Conservation (phyloP, 2,888 invertebrate species). For the Sphaerophoria rueppellii region DNA sequence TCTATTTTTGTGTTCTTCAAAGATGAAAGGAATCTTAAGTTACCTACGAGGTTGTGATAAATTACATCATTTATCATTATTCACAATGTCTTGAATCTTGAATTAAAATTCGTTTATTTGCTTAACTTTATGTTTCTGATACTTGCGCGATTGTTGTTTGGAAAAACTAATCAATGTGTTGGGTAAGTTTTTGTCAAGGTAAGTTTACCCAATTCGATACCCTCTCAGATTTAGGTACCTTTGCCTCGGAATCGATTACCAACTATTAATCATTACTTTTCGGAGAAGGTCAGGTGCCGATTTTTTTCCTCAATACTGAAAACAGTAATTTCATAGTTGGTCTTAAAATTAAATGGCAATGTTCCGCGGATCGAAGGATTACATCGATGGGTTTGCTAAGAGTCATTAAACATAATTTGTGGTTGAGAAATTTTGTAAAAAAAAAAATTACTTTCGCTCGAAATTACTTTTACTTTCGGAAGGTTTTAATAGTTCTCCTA, state of each 20-base stretch:
- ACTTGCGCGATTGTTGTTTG: constrained; percentile 1
- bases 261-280: constrained; percentile 19
- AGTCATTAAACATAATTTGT: no score
- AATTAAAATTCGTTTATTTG: not conserved
- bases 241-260: not conserved
- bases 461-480: no score
- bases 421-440: no score
- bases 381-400: no score
- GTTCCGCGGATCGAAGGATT: no score
- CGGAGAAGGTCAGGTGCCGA: not conserved
- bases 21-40: constrained; percentile 31
- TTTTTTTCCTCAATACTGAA: not conserved
- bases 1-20: not conserved
- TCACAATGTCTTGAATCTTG: constrained; percentile 13
- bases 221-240: not conserved
- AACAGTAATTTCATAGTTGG: constrained; percentile 1
- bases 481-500: no score
- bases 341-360: constrained; percentile 17
- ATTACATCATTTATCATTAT: constrained; percentile 46
- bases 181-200: constrained; percentile 15
- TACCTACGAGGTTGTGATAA: constrained; percentile 41
- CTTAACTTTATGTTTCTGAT: constrained; percentile 12
- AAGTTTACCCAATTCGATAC: not conserved
- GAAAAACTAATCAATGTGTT: not conserved
- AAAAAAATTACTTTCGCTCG: no score